Base-by-base conservation (phyloP, 2,113 vertebrate genomes). In the Platichthys stellatus region DNA sequence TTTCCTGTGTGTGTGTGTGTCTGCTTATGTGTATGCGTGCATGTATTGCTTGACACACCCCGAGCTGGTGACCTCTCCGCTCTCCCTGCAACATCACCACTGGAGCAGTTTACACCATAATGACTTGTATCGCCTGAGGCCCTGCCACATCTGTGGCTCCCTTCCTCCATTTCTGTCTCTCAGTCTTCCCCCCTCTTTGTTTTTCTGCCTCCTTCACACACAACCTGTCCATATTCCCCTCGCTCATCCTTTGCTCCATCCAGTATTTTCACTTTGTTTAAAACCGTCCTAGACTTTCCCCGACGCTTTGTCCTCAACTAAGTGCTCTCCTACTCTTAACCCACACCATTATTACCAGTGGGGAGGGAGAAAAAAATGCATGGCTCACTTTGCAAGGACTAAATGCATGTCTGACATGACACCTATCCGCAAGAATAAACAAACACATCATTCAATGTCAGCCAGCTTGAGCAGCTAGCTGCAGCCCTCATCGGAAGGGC, bases 101-200 rank as follows among this genome's bases (percentile, higher is more conserved):
- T 82, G 82, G 83, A 83, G 89, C 92, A 89, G 90, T 94, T 94
- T 94, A 93, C 90, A 90, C 92, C 89, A 81, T 95, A 94, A 94
- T 94, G 93, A 93, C 93, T 94, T 89, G 89, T 92, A 90, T 89
- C 57, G 94, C 94, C 93, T 62, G 84, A 90, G 93, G 94, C 93
- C 90, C 81, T 74, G 35, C 75, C 91, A 92, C 93, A 93, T 94
- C 93, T 94, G 92, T 90, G 91, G 73, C 71, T 86, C 83, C 77
- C 92, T 90, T 90, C 88, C 81, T 90, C 87, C 82, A 92, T 76
- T 86, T 82, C 89, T 90, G 89, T 91, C 89, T 90, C 90, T 86
- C 86, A 82, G 79, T 82, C 81, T 78, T 75, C 80, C 65, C 47
- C 61, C 70, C 47, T 82, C 76, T 85, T 80, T 82, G 73, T 77